A percentile compares a stretch with the other conserved stretches of the same genome.
Evolutionary conservation across 2,113 vertebrate species (phyloP).

Genomic region (Ivindomyrus marchei): DNA sequence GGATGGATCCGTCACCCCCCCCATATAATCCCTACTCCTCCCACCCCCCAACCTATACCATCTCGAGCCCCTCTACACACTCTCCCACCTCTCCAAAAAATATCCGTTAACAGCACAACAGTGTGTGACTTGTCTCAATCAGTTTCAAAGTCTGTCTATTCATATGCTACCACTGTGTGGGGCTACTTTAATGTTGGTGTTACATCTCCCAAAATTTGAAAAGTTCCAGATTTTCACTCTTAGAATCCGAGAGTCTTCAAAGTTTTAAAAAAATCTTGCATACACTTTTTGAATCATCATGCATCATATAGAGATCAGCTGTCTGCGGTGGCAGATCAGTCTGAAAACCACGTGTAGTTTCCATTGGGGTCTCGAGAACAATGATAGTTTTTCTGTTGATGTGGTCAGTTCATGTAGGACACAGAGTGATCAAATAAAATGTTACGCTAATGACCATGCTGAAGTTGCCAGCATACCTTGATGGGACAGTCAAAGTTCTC

Average conservation of each 20-base stretch:
- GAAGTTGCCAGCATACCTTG: constrained; percentile 72
- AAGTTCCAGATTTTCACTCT: not conserved
- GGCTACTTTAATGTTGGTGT: not conserved
- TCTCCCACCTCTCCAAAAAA: not conserved
- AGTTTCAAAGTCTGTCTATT: not conserved
- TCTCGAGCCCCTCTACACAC: not conserved
- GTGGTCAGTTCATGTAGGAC: not conserved
- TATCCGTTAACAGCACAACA: not conserved
- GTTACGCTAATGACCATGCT: not conserved
- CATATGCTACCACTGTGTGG: not conserved
- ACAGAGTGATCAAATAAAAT: not conserved
- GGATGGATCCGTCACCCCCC: not conserved
- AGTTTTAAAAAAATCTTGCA: not conserved
- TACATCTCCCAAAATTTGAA: not conserved
- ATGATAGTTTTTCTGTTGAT: not conserved
- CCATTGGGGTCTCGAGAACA: not conserved
- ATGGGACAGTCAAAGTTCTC: constrained; percentile 95
- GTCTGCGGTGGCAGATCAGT: not conserved
- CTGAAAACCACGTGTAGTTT: not conserved
- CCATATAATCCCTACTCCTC: not conserved
- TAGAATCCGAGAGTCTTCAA: not conserved
- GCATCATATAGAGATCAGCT: not conserved
- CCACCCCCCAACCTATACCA: not conserved
- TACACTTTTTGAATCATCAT: not conserved
- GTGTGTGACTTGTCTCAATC: not conserved